Evolutionary conservation across 1,140 invertebrate genomes (phyloP).

Genomic region (Pogonus chalceus): DNA sequence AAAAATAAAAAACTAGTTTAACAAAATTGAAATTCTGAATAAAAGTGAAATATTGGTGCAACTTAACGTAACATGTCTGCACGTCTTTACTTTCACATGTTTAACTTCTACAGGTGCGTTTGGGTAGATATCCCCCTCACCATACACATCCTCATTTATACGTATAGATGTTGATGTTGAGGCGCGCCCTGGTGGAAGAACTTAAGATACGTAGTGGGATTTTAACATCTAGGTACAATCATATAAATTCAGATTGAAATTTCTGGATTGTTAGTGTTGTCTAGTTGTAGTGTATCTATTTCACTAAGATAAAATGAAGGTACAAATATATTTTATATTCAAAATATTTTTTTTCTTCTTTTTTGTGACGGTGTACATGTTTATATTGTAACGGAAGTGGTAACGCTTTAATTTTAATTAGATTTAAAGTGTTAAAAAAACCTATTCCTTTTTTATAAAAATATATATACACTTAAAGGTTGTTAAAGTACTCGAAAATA

Average conservation of each 20-base stretch:
- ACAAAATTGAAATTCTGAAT: background rate
- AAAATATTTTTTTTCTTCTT: background rate
- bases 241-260: background rate
- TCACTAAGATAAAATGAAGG: background rate
- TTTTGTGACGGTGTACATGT: background rate
- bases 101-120: background rate
- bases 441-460: too few relatives aligned
- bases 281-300: background rate
- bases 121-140: background rate
- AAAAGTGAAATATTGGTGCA: background rate
- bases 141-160: background rate
- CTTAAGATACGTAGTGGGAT: background rate
- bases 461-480: too few relatives aligned
- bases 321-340: background rate
- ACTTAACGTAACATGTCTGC: background rate
- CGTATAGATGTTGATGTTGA: background rate
- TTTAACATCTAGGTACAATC: background rate
- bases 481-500: too few relatives aligned
- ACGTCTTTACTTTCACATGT: slow-evolving; percentile 5
- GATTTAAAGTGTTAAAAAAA: too few relatives aligned
- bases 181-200: background rate
- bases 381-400: too few relatives aligned
- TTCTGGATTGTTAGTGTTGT: background rate
- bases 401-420: too few relatives aligned
- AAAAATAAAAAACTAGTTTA: background rate